A percentile compares a stretch with the other conserved stretches of the same genome.
These are phyloP conservation scores for Esox niger DNA, from an alignment of 2,113 vertebrate genomes.

Conservation along the genomic window DNA sequence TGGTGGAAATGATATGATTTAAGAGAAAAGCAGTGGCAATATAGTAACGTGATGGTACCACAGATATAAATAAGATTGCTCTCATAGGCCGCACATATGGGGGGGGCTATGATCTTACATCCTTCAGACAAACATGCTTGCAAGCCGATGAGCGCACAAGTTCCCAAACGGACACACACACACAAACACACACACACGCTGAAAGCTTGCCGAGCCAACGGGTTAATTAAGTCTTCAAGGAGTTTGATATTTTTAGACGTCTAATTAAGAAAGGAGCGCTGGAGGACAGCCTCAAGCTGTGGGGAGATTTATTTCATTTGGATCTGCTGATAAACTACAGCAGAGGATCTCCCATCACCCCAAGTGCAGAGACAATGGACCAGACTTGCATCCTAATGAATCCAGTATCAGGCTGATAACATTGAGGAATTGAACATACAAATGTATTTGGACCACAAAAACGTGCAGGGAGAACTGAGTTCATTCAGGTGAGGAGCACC, in stretches of 20 bases:
- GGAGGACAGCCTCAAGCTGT: slow-evolving; percentile 66
- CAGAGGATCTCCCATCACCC: slow-evolving; percentile 12
- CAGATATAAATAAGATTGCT: neutral
- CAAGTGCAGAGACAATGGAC: neutral
- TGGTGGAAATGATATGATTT: neutral
- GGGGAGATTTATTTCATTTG: slow-evolving; percentile 67
- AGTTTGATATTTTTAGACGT: slow-evolving; percentile 77
- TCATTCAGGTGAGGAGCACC: too few species aligned
- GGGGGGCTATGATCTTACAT: too few species aligned
- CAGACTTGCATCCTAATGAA: neutral
- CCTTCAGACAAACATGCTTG: neutral
- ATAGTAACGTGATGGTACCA: too few species aligned
- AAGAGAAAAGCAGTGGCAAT: too few species aligned
- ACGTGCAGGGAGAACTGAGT: too few species aligned
- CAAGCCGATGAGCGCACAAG: slow-evolving; percentile 11
- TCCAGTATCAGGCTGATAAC: neutral
- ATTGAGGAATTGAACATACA: neutral
- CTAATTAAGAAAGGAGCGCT: slow-evolving; percentile 72
- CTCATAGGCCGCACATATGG: slow-evolving; percentile 17
- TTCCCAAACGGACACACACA: slow-evolving; percentile 29
- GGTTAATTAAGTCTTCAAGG: slow-evolving; percentile 80
- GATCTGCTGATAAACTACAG: slow-evolving; percentile 61
- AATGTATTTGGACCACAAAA: neutral
- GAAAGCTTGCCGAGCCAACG: slow-evolving; percentile 56
- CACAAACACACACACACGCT: slow-evolving; percentile 45